These are phyloP conservation scores for Alosa alosa DNA, from an alignment of 2,113 vertebrate species.

Conservation along the genomic window DNA sequence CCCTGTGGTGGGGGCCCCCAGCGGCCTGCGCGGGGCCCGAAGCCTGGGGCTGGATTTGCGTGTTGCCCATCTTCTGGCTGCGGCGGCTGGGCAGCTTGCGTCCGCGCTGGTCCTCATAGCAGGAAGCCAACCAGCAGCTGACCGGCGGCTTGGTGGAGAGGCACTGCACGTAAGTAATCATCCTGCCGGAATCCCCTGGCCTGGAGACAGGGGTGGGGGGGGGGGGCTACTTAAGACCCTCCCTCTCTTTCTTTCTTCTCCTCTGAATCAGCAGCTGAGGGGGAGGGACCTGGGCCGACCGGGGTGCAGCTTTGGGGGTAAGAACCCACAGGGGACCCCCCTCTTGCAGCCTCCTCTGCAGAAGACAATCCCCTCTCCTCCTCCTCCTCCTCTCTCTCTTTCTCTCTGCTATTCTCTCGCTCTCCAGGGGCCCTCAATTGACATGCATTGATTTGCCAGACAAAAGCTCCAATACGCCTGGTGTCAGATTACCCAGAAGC, in stretches of 20 bases:
- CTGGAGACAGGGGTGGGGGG: constrained; percentile 30
- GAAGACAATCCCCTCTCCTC: constrained; percentile 26
- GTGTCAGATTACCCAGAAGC: constrained; percentile 60
- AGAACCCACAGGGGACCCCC: constrained; percentile 59
- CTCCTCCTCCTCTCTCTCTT: constrained; percentile 16
- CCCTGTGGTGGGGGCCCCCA: constrained; percentile 26
- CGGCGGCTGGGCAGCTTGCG: constrained; percentile 68
- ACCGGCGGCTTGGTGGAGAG: constrained; percentile 73
- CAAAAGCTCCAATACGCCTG: constrained; percentile 57
- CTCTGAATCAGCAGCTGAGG: constrained; percentile 50
- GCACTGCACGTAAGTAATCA: constrained; percentile 80
- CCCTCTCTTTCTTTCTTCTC: constrained; percentile 49
- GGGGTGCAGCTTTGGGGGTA: constrained; percentile 37
- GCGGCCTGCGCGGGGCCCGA: constrained; percentile 7
- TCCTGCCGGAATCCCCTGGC: constrained; percentile 56
- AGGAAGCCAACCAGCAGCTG: constrained; percentile 75
- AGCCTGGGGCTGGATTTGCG: constrained; percentile 60
- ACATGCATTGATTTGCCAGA: constrained; percentile 70
- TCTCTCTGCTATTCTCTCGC: constrained; percentile 15
- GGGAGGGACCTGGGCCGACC: constrained; percentile 55
- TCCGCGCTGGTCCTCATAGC: constrained; percentile 68
- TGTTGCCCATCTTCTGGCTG: constrained; percentile 75
- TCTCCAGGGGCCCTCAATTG: constrained; percentile 56
- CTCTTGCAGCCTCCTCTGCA: constrained; percentile 25
- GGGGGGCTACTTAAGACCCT: constrained; percentile 43